Evolutionary conservation across 2,113 vertebrate species (phyloP), one percentile per base, ranked within the genome.

Genomic region (Grammomys surdaster): DNA sequence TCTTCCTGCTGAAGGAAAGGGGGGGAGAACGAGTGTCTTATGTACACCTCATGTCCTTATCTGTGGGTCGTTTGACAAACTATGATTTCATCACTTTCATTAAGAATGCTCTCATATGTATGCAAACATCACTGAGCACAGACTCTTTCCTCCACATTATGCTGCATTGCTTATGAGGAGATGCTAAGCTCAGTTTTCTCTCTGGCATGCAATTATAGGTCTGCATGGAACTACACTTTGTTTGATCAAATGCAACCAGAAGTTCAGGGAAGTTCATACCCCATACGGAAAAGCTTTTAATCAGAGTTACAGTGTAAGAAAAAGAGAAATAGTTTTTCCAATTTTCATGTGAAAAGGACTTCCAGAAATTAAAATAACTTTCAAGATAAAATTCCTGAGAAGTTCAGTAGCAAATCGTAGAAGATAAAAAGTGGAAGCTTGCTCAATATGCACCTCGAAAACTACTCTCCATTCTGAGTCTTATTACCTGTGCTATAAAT

Each of bases 311-410:
- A 95, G 43, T 80, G 24, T 31, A 91, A 36, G 16, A 60, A 86
- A 78, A 88, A 94, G 87, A 89, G 46, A 82, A 93, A 94, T 89
- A 43, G 48, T 85, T 96, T 92, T 33, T 85, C 33, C n/a, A 70
- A 90, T 31, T 43, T 76, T 94, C 26, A 81, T 28, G 14, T 60
- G 20, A 65, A 94, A 82, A 84, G 36, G 91, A 81, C 75, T 81
- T 95, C 33, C 46, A 96, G 60, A 96, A 96, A 93, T 81, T 90
- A 95, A 96, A 80, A 80, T 54, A 90, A 16, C 43, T 90, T 95
- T 28, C 51, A 5, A 60, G 81, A 81, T 67, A 90, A 93, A 93
- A 96, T 84, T 96, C 92, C 56, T 67, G 46, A 95, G 94, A 92
- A 88, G n/a, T 12, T 43, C n/a, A 90, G 77, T 60, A 92, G 81